These are phyloP conservation scores for Pseudomyrmex sp. DNA, from an alignment of 1,140 invertebrate genomes.

Conservation along the genomic window DNA sequence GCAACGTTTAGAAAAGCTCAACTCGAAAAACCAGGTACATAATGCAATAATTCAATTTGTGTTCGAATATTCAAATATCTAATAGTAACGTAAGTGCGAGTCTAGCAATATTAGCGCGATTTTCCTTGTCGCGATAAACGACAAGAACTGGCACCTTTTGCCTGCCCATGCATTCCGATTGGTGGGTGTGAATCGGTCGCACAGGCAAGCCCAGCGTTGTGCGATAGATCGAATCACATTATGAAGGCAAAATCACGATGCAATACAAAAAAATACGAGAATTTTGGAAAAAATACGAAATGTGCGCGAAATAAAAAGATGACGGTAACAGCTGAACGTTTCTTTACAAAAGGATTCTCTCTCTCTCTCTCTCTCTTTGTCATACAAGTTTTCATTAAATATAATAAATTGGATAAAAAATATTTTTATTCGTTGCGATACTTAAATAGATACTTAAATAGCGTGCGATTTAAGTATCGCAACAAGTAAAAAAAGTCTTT, in stretches of 20 bases:
- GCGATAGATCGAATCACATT: slow-evolving; percentile 32
- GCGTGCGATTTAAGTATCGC: neutral
- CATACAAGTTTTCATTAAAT: no score
- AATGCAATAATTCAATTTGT: neutral
- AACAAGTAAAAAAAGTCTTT: neutral
- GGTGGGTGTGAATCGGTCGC: slow-evolving; percentile 71
- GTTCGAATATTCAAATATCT: slow-evolving; percentile 3
- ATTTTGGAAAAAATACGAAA: slow-evolving; percentile 1
- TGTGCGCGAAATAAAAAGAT: slow-evolving; percentile 14
- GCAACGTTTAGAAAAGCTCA: no score
- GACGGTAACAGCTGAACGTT: slow-evolving; percentile 19
- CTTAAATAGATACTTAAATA: no score
- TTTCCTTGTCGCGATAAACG: slow-evolving; percentile 49
- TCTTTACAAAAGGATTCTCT: no score
- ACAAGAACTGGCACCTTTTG: slow-evolving; percentile 60
- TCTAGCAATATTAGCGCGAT: slow-evolving; percentile 57
- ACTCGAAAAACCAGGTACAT: no score
- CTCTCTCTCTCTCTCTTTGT: no score
- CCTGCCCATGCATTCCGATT: slow-evolving; percentile 65
- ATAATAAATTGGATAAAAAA: no score
- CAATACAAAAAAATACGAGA: slow-evolving; percentile 23
- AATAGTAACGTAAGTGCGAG: neutral
- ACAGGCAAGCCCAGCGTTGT: slow-evolving; percentile 33
- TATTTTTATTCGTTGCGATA: no score
- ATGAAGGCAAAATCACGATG: slow-evolving; percentile 27